Base-by-base conservation (phyloP, 2,113 vertebrate genomes). In the Dipodomys spectabilis region DNA sequence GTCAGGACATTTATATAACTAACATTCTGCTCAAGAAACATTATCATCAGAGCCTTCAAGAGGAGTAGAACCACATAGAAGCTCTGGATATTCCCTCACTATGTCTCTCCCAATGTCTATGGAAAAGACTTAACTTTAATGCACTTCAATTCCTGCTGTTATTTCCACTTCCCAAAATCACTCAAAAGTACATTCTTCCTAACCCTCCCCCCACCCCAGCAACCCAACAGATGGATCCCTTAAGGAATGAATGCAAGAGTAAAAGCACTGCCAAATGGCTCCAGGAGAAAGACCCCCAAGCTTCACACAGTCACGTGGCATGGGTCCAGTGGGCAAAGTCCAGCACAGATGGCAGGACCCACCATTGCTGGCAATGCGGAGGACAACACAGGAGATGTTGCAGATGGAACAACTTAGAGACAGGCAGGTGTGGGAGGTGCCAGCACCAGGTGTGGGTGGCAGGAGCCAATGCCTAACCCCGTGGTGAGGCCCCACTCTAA, bases 361-460 rank as follows among this genome's bases (percentile, higher is more conserved):
- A 78, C 18, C 3, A 45, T 25, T 62, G 64, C 62, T 95, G 95
- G 96, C 90, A 80, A 85, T 92, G 86, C 30, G 30, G 28, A 73
- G 60, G 69, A 27, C 72, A 20, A 60, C 30, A 22, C 8, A 28
- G 75, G 85, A 73, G 49, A 77, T 44, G 78, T 53, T 86, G 30
- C 95, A 93, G 93, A 92, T 90, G 94, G 97, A 89, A 65, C 78
- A 62, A 79, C 80, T 82, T 13, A 28, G 81, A 86, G 65, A 32
- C 11, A 6, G 60, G 68, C 96, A 94, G 90, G 90, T 94, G 92
- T 79, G 82, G 72, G 60, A 49, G 88, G 64, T 45, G 69, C 79
- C n/a, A 13, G 73, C 6, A 53, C 92, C 96, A 95, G 93, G 81
- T 88, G 39, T 15, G 73, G 67, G 64, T 8, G 8, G 27, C 62